These are phyloP conservation scores for Crossocerus cetratus DNA, from an alignment of 2,888 invertebrate genomes.

Conservation along the genomic window DNA sequence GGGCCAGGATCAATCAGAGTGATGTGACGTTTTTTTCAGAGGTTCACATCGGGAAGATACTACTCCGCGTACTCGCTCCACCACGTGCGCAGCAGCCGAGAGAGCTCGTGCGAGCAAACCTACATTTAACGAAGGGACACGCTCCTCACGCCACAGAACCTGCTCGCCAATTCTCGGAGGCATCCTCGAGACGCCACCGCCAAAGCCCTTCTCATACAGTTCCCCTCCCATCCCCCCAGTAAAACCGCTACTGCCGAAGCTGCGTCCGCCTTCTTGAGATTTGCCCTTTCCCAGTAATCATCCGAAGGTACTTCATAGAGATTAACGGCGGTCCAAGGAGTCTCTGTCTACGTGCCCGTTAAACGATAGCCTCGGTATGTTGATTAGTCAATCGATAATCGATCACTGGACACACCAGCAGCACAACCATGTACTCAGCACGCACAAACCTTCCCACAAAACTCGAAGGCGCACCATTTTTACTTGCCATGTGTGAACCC, in stretches of 20 bases:
- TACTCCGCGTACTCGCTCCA: constrained; percentile 89
- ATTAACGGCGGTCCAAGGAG: constrained; percentile 37
- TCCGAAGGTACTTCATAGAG: constrained; percentile 45
- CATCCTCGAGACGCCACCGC: constrained; percentile 27
- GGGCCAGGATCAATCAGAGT: constrained; percentile 24
- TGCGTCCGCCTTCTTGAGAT: constrained; percentile 22
- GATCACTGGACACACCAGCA: constrained; percentile 23
- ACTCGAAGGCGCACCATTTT: too few relatives aligned
- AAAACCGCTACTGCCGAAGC: constrained; percentile 13
- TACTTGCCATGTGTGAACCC: too few relatives aligned
- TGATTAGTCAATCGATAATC: constrained; percentile 48
- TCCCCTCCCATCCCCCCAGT: constrained; percentile 17
- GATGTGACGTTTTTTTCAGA: constrained; percentile 80
- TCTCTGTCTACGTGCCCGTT: constrained; percentile 39
- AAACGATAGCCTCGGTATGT: constrained; percentile 54
- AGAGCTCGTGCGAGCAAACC: constrained; percentile 91
- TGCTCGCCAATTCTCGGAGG: constrained; percentile 48
- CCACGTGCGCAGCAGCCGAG: constrained; percentile 85
- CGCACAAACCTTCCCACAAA: not conserved
- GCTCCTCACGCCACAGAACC: constrained; percentile 28
- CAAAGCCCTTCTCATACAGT: constrained; percentile 20
- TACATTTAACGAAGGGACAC: constrained; percentile 83
- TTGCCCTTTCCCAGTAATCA: constrained; percentile 29
- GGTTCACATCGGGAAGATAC: constrained; percentile 87
- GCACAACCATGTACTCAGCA: constrained; percentile 2